phyloP scores from a whole-genome alignment of 2,888 invertebrate species.

The Cordilura impudica region DNA sequence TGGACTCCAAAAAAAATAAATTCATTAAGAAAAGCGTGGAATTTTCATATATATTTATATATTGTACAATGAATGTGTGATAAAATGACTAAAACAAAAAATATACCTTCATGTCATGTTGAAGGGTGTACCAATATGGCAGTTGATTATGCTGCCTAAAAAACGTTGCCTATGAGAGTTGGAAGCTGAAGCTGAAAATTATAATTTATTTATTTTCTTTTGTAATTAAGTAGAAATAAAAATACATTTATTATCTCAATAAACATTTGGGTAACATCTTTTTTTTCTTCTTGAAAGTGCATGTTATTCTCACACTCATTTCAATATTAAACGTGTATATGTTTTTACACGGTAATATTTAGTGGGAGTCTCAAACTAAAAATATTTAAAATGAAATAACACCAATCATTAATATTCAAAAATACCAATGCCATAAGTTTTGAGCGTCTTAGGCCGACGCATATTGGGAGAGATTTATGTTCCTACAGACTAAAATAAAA shows the following conservation, averaged over 20 bases:
- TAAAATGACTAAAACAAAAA: too few relatives aligned
- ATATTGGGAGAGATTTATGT: too few relatives aligned
- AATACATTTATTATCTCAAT: not conserved
- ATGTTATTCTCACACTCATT: conserved; percentile 42
- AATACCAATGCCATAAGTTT: too few relatives aligned
- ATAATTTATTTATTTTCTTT: too few relatives aligned
- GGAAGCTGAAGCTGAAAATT: not conserved
- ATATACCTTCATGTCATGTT: too few relatives aligned
- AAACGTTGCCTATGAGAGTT: too few relatives aligned
- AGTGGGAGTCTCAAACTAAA: not conserved
- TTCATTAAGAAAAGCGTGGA: not conserved
- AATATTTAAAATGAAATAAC: not conserved
- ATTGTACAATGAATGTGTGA: too few relatives aligned
- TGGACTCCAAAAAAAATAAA: too few relatives aligned
- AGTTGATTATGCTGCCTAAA: not conserved
- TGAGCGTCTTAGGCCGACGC: too few relatives aligned
- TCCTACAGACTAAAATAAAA: too few relatives aligned
- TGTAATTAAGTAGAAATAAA: not conserved
- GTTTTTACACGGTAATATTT: not conserved
- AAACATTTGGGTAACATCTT: not conserved
- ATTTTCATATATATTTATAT: too few relatives aligned
- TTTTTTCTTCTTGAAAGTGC: not conserved
- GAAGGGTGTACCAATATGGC: not conserved
- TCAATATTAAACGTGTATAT: conserved; percentile 35
- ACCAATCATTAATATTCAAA: too few relatives aligned